Evolutionary conservation across 1,140 invertebrate species (phyloP), one percentile per base, ranked within the genome.

Genomic region (Orchesella cincta): DNA sequence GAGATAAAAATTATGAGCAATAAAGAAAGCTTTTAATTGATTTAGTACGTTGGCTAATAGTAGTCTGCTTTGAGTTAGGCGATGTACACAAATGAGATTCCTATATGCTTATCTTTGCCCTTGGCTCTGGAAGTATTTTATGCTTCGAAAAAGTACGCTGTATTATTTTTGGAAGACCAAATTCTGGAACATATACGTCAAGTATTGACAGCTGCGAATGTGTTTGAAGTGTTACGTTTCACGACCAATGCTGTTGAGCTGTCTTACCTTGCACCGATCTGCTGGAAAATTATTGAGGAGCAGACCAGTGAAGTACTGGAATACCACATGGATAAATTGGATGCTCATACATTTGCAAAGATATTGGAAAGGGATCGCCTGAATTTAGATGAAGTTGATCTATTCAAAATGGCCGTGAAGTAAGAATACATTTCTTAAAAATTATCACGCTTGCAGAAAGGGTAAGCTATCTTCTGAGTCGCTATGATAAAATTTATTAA

Each of bases 41-140:
- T n/a, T n/a, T n/a, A n/a, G n/a, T n/a, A n/a, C n/a, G n/a, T n/a
- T n/a, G n/a, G n/a, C n/a, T n/a, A n/a, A n/a, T n/a, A n/a, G n/a
- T n/a, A 35, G 5, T 5, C 34, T 62, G 33, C 33, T 67, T 67
- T 20, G 34, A 26, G 26, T 14, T 34, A 79, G 76, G 79, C 74
- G 1, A 76, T 80, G 29, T 80, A 80, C 52, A 80, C 79, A 8
- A 80, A 80, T 52, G 79, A 80, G 67, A 64, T 80, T 33, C 76
- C 79, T 0, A 67, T 74, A 34, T 75, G 31, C 33, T 35, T 80
- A 20, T 70, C 31, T n/a, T 26, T 80, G 1, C 26, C 67, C 1
- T 31, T 62, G 62, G 72, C 76, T n/a, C 46, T 80, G 36, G 76
- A 80, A 36, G 52, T 80, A 14, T 80, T 76, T 46, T 54, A 76